phyloP scores from a whole-genome alignment of 2,797 vertebrate genomes.

The Ataeniobius toweri region DNA sequence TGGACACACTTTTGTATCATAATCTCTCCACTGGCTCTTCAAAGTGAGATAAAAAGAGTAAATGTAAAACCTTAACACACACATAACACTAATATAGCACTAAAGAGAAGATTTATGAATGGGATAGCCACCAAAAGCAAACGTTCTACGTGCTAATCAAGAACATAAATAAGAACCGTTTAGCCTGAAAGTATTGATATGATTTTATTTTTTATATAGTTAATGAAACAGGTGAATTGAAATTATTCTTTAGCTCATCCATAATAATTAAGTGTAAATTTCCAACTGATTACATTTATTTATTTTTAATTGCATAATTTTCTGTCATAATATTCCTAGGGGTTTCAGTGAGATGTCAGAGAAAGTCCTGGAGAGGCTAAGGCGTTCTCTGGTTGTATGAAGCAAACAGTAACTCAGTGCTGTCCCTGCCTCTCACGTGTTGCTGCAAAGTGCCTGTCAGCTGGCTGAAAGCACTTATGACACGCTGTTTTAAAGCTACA shows the following conservation, averaged over 20 bases:
- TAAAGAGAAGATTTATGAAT: not conserved
- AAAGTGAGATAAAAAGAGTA: not conserved
- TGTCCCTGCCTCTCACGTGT: not conserved
- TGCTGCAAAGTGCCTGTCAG: not conserved
- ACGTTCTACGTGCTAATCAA: too few species aligned
- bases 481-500: too few species aligned
- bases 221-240: too few species aligned
- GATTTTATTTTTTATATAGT: not conserved
- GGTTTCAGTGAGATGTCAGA: too few species aligned
- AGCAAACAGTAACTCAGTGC: too few species aligned
- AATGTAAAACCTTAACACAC: not conserved
- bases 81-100: not conserved
- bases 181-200: not conserved
- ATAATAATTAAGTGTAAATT: not conserved
- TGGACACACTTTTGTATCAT: conserved; percentile 36
- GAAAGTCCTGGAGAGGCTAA: too few species aligned
- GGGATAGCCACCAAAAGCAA: too few species aligned
- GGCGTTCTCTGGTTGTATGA: too few species aligned
- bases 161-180: not conserved
- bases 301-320: not conserved
- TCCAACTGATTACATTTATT: not conserved
- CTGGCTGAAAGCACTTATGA: not conserved
- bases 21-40: conserved; percentile 24
- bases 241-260: too few species aligned
- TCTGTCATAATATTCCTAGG: not conserved